Conservation (phyloP, 2,113 vertebrate species). For the Hirundichthys speculiger region DNA sequence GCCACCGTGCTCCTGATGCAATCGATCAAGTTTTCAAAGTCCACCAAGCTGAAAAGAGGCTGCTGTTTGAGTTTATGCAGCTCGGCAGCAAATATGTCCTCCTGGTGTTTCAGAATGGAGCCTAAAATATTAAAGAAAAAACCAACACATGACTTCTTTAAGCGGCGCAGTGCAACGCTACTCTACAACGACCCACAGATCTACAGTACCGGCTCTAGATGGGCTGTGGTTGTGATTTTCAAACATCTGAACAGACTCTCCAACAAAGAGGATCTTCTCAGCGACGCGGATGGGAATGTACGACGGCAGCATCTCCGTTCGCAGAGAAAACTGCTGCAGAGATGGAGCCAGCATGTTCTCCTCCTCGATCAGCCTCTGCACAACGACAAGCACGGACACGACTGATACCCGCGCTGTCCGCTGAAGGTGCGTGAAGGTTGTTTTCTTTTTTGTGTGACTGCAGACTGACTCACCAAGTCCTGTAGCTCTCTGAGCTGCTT, state of each 20-base stretch:
- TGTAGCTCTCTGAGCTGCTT: constrained; percentile 95
- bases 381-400: neutral
- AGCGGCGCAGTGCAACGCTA: neutral
- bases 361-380: constrained; percentile 94
- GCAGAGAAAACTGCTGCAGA: constrained; percentile 96
- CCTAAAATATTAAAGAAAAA: constrained; percentile 82
- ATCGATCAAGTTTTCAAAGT: constrained; percentile 95
- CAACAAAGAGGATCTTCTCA: constrained; percentile 98
- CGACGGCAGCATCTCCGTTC: constrained; percentile 94
- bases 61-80: constrained; percentile 95
- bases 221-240: constrained; percentile 96
- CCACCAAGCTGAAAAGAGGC: constrained; percentile 91
- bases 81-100: constrained; percentile 93
- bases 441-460: too few relatives aligned
- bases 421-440: too few relatives aligned
- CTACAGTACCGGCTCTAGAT: constrained; percentile 86
- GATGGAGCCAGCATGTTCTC: constrained; percentile 98
- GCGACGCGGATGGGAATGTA: constrained; percentile 96
- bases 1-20: constrained; percentile 94
- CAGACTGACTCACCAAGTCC: constrained; percentile 88
- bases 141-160: neutral
- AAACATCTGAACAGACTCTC: constrained; percentile 99
- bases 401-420: too few relatives aligned
- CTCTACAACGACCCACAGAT: neutral
- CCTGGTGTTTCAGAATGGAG: constrained; percentile 96